Base-by-base conservation (phyloP, 2,888 invertebrate genomes). In the Nineta flava region DNA sequence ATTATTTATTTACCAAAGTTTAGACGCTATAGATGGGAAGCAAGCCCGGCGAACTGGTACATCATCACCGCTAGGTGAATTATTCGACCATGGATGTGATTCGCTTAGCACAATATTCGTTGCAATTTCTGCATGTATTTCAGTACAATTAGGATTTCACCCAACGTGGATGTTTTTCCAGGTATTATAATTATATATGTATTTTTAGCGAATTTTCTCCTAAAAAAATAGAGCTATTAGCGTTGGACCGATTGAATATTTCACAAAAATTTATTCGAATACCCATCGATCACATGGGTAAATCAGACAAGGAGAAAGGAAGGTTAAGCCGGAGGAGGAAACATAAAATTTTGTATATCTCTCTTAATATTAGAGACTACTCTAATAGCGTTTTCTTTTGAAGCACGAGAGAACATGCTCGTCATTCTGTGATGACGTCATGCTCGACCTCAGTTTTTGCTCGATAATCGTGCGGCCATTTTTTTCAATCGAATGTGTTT, bases 51-150 rank as follows among this genome's bases (percentile, higher is more conserved):
- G 97, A 61, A 99, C 97, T 13, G 84, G 86, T 57, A 84, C 87
- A 52, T 87, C 87, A 57, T 84, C 87, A 46, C 96, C 97, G 1
- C 72, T 99, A 15, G 99, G 99, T 12, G 99, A 99, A 72, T 77
- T 99, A 19, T 99, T 99, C 68, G 99, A 99, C 72, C 99, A 99
- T 70, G 99, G 99, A 58, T 99, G 99, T 70, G 99, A 99, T 71
- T 93, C 96, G 40, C 83, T 97, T 67, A 95, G 96, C 19, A 95
- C 96, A 67, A 92, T 97, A 54, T 96, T 99, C 71, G 96, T 99
- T 47, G 91, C 95, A 1, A 68, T 99, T 10, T 94, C 96, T n/a
- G 88, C 92, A 1, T 94, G 94, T 64, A 85, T 92, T 61, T 86
- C 95, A 31, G 85, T 96, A 53, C 88, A 91, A 62, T 72, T 99